Percentiles rank a stretch among this genome's conserved stretches.
phyloP scores from a whole-genome alignment of 2,113 vertebrate genomes.

The Plecturocebus donacophilus region DNA sequence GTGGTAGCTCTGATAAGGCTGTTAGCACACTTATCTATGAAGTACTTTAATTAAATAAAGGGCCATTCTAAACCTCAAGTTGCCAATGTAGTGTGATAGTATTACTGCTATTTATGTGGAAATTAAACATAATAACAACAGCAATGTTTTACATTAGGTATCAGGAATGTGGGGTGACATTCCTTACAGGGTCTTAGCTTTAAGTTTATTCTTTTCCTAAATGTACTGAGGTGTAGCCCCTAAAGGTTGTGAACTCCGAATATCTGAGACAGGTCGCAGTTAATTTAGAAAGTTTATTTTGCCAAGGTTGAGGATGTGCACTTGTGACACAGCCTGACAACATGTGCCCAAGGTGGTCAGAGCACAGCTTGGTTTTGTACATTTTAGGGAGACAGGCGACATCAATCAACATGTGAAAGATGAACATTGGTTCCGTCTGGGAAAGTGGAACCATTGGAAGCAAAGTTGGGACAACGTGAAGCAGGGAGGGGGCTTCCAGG shows the following conservation, averaged over 20 bases:
- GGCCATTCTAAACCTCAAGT: background rate
- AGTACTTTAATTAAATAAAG: background rate
- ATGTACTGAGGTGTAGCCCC: background rate
- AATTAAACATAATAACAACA: background rate
- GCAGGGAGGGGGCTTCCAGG: too few relatives aligned
- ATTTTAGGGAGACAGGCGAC: too few relatives aligned
- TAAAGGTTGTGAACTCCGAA: background rate
- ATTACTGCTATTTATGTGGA: background rate
- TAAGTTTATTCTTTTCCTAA: background rate
- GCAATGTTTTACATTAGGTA: background rate
- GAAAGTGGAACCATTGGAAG: too few relatives aligned
- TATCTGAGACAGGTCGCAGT: too few relatives aligned
- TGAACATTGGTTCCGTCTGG: too few relatives aligned
- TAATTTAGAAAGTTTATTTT: too few relatives aligned
- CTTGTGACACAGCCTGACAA: too few relatives aligned
- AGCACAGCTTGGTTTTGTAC: too few relatives aligned
- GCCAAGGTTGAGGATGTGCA: too few relatives aligned
- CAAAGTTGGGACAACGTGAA: too few relatives aligned
- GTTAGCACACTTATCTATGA: background rate
- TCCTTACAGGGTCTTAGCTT: background rate
- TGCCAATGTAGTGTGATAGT: background rate
- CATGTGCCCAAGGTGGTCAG: too few relatives aligned
- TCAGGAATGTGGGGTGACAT: background rate
- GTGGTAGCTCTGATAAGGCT: background rate
- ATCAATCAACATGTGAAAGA: too few relatives aligned